phyloP scores from a whole-genome alignment of 1,140 invertebrate species.

The Thaumatotibia leucotreta region DNA sequence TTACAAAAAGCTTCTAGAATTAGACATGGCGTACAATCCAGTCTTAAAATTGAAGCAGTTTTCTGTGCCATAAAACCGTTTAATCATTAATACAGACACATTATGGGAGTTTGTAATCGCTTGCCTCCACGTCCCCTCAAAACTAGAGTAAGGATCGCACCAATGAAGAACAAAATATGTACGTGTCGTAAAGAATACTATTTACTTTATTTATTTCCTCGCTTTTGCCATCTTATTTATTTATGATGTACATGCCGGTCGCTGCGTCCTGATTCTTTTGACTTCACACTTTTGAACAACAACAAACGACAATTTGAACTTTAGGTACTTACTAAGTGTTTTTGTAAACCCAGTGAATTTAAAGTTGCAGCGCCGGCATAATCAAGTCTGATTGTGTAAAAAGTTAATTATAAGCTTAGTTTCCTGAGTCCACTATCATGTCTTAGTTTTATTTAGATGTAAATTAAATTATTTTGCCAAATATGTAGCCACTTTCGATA shows the following conservation, averaged over 20 bases:
- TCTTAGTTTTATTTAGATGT: constrained; percentile 43
- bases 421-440: constrained; percentile 17
- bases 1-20: background rate
- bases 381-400: constrained; percentile 28
- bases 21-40: background rate
- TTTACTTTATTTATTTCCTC: background rate
- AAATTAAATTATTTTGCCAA: constrained; percentile 71
- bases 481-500: constrained; percentile 48
- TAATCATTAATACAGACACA: background rate
- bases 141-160: constrained; percentile 1
- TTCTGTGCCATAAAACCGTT: constrained; percentile 11
- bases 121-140: background rate
- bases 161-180: background rate
- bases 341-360: background rate
- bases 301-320: background rate
- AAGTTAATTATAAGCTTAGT: constrained; percentile 1
- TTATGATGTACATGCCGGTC: background rate
- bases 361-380: constrained; percentile 10
- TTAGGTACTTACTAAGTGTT: background rate
- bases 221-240: constrained; percentile 9
- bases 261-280: background rate
- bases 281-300: background rate
- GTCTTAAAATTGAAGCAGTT: background rate
- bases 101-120: background rate
- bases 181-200: background rate